Base-by-base conservation (phyloP, 2,113 vertebrate species). In the Grus americana region DNA sequence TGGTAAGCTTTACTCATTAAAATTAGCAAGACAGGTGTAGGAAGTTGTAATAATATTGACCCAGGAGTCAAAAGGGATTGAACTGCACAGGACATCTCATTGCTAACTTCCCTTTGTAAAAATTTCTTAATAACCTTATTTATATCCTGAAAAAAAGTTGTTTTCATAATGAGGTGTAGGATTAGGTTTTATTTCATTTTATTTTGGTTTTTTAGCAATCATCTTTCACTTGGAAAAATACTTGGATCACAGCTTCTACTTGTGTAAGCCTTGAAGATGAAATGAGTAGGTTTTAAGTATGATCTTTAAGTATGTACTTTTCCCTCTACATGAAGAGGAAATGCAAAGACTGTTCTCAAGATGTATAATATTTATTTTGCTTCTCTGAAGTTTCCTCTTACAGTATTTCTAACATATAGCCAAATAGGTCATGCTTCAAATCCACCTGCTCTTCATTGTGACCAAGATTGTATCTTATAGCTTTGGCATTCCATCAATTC, bases 241-340 rank as follows among this genome's bases (percentile, higher is more conserved):
- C 30, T 59, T 58, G 29, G 6, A 49, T n/a, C 22, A 9, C 18
- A 79, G 5, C 5, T 79, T 91, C 10, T 26, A n/a, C 2, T 63
- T 0, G 0, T n/a, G 11, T 52, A 75, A 72, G 1, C 5, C 36
- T 49, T 62, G 23, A 70, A 66, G 21, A 44, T 24, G 0, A 88
- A 83, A 82, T 23, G 0, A 52, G 6, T 58, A 54, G 32, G n/a
- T 88, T 82, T 95, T 42, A 72, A 59, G 9, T 27, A 8, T 34
- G 8, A 32, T 44, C 23, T 38, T 38, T 38, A 38, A 38, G 38
- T 38, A 38, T 58, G 2, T 61, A 23, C 6, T 83, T 90, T 65
- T 65, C 13, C 18, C 73, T 91, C 27, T 40, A 30, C 10, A 12
- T 63, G 22, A 63, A 72, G 23, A 75, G 10, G 26, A 81, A 70